Base-by-base conservation (phyloP, 2,113 vertebrate species). In the Nipponia nippon region DNA sequence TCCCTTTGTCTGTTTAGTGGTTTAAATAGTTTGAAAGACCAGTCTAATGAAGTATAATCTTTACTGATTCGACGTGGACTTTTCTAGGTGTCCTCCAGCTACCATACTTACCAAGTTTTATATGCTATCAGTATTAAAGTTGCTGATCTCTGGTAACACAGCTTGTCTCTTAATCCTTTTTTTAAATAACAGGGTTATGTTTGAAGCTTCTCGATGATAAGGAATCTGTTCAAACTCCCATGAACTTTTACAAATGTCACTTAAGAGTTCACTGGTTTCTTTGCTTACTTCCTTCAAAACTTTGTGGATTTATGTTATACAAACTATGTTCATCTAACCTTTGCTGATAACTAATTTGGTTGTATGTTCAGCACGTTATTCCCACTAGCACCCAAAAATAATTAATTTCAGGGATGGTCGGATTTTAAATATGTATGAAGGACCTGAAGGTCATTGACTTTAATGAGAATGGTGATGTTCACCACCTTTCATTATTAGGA, bases 231-330 rank as follows among this genome's bases (percentile, higher is more conserved):
- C 78, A 90, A 83, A 73, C 58, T 96, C 91, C 70, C 87, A 73
- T 94, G 94, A 97, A 95, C 95, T 95, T 87, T 67, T 50, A 79
- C 66, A 70, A n/a, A 94, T 88, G 89, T 93, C 66, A 58, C 29
- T 88, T 69, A 77, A 85, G 87, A 94, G 84, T 95, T 97, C 87
- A 93, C 75, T 95, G 93, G n/a, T 62, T 86, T 90, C 83, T 96
- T 95, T 95, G 91, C 97, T 97, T 95, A 87, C 62, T 96, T 95
- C 85, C 65, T 92, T 93, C 46, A 86, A 76, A 92, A 86, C 67
- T 87, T 79, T 32, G 70, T 73, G 75, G 91, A 90, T 94, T 92
- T 93, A 91, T 95, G 81, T 94, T 95, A 70, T 5, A 79, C 89
- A 95, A 93, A 91, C 78, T 85, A 12, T 58, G 47, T 88, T 87